Conservation (phyloP, 2,888 invertebrate genomes). For the Diarsia rubi region DNA sequence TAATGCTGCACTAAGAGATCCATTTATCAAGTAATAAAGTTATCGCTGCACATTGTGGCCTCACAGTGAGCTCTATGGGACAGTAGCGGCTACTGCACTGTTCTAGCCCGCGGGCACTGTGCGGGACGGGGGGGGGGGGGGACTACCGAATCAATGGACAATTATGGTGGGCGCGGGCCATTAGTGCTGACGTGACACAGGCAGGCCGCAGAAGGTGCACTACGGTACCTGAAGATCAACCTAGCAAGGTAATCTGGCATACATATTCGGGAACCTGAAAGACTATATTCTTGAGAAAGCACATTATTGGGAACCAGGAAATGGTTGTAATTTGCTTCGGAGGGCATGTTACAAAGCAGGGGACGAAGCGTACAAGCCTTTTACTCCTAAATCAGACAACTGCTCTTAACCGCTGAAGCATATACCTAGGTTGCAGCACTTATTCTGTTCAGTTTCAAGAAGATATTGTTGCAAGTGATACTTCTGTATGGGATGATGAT, state of each 20-base stretch:
- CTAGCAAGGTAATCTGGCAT: too few species aligned
- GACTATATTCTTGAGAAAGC: neutral
- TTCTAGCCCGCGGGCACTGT: neutral
- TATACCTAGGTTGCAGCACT: neutral
- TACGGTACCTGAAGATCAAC: neutral
- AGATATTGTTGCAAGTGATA: neutral
- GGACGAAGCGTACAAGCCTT: neutral
- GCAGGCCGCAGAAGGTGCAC: constrained; percentile 34
- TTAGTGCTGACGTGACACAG: constrained; percentile 36
- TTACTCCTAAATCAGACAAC: neutral
- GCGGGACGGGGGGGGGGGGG: neutral
- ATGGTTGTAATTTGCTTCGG: neutral
- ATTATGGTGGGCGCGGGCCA: constrained; percentile 67
- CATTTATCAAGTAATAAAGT: constrained; percentile 51
- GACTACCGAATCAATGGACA: constrained; percentile 72
- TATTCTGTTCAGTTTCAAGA: neutral
- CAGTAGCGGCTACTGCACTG: constrained; percentile 52
- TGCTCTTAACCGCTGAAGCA: neutral
- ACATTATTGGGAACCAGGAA: neutral
- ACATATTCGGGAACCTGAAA: neutral
- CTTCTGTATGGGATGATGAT: constrained; percentile 22
- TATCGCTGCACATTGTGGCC: constrained; percentile 44
- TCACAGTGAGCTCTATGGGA: constrained; percentile 42
- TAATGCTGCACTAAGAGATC: constrained; percentile 15
- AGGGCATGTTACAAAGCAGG: neutral